phyloP scores from a whole-genome alignment of 2,888 invertebrate species.

The Pterostichus niger region DNA sequence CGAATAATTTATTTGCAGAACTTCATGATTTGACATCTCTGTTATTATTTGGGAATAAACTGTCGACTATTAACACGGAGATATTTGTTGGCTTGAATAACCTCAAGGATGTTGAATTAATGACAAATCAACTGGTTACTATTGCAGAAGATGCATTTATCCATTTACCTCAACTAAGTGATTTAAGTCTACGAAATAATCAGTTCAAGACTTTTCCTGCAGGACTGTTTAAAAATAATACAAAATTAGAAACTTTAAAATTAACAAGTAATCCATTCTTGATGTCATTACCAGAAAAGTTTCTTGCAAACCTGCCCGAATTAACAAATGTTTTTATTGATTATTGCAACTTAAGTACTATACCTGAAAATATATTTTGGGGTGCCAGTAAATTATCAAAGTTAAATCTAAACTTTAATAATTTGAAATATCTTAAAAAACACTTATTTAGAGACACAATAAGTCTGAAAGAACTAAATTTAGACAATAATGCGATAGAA shows the following conservation, averaged over 20 bases:
- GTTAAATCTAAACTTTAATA: slow-evolving; percentile 42
- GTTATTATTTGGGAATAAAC: slow-evolving; percentile 38
- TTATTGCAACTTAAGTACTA: slow-evolving; percentile 28
- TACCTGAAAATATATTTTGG: slow-evolving; percentile 56
- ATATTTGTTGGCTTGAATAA: slow-evolving; percentile 52
- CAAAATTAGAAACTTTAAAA: slow-evolving; percentile 1
- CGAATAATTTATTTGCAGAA: slow-evolving; percentile 35
- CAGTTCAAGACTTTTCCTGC: slow-evolving; percentile 39
- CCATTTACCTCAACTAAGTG: slow-evolving; percentile 36
- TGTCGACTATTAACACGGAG: neutral
- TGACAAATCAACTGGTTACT: slow-evolving; percentile 34
- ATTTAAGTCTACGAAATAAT: slow-evolving; percentile 55
- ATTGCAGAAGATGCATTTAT: slow-evolving; percentile 44
- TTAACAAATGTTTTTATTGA: slow-evolving; percentile 30
- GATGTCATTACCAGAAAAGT: slow-evolving; percentile 47
- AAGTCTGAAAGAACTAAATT: slow-evolving; percentile 22
- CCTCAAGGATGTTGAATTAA: slow-evolving; percentile 42
- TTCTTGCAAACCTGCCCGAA: slow-evolving; percentile 50
- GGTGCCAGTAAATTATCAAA: slow-evolving; percentile 32
- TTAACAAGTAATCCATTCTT: slow-evolving; percentile 36
- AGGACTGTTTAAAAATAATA: slow-evolving; percentile 53
- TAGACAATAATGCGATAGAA: slow-evolving; percentile 48
- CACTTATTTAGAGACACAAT: slow-evolving; percentile 45
- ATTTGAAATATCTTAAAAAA: slow-evolving; percentile 31
- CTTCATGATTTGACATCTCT: slow-evolving; percentile 25